A percentile compares a stretch with the other conserved stretches of the same genome.
Conservation (phyloP, 2,888 invertebrate genomes). For the Apodemia duryi region DNA sequence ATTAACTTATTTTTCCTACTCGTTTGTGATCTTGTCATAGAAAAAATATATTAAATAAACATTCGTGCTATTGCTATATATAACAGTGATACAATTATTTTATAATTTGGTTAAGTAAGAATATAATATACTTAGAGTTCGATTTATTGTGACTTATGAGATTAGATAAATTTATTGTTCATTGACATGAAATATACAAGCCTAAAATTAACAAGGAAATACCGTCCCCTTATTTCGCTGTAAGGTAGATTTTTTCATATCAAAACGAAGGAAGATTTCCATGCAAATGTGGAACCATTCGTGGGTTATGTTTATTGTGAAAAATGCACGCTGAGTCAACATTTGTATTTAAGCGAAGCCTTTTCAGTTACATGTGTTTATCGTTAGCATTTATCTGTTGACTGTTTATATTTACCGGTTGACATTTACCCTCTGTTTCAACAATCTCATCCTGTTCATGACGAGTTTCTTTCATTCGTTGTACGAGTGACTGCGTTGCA, state of each 20-base stretch:
- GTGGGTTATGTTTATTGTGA: slow-evolving; percentile 13
- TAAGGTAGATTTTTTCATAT: slow-evolving; percentile 11
- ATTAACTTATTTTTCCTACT: too few relatives aligned
- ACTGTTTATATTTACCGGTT: slow-evolving; percentile 77
- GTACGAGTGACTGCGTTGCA: slow-evolving; percentile 68
- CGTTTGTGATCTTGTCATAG: too few relatives aligned
- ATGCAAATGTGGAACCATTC: slow-evolving; percentile 3
- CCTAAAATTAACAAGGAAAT: background rate
- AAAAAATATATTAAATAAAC: too few relatives aligned
- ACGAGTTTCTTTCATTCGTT: slow-evolving; percentile 75
- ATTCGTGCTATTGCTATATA: too few relatives aligned
- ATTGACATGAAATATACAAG: background rate
- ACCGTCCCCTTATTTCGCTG: background rate
- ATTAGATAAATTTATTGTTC: too few relatives aligned
- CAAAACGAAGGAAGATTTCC: background rate
- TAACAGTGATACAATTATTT: too few relatives aligned
- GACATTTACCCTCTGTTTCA: slow-evolving; percentile 76
- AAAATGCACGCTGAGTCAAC: slow-evolving; percentile 45
- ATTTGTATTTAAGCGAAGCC: slow-evolving; percentile 57
- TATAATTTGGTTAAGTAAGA: too few relatives aligned
- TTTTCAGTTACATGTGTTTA: slow-evolving; percentile 72
- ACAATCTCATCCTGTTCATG: slow-evolving; percentile 59
- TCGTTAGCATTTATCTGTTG: slow-evolving; percentile 79
- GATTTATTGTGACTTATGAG: too few relatives aligned
- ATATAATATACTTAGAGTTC: too few relatives aligned